phyloP scores from a whole-genome alignment of 2,113 vertebrate genomes.

The Xiphias gladius region DNA sequence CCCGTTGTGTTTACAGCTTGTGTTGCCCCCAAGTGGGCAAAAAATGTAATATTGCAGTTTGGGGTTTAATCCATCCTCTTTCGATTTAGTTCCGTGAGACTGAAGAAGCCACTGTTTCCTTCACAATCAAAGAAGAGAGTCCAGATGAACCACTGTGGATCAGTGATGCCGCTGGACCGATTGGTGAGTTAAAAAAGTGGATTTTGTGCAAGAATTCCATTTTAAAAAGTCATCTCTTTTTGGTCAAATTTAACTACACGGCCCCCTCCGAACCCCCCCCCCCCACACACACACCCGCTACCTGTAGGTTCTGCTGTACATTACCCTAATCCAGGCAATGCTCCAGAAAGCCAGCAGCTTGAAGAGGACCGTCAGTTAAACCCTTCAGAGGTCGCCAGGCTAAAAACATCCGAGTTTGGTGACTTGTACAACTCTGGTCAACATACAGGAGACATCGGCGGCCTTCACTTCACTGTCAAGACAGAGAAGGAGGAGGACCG shows the following conservation, averaged over 20 bases:
- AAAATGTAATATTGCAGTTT: not conserved
- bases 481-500: slow-evolving; percentile 75
- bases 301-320: slow-evolving; percentile 54
- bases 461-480: slow-evolving; percentile 72
- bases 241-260: not conserved
- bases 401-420: slow-evolving; percentile 51
- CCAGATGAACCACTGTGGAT: slow-evolving; percentile 78
- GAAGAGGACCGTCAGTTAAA: slow-evolving; percentile 33
- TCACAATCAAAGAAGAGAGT: slow-evolving; percentile 81
- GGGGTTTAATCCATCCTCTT: not conserved
- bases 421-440: slow-evolving; percentile 45
- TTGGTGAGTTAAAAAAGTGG: slow-evolving; percentile 33
- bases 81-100: slow-evolving; percentile 66
- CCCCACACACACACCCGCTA: not conserved
- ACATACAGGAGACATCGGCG: slow-evolving; percentile 36
- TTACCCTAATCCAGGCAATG: slow-evolving; percentile 15
- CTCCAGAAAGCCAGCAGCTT: slow-evolving; percentile 44
- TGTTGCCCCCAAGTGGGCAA: not conserved
- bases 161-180: slow-evolving; percentile 50
- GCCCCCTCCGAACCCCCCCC: not conserved
- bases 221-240: not conserved
- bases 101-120: slow-evolving; percentile 57
- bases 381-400: slow-evolving; percentile 42
- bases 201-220: not conserved
- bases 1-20: not conserved